Evolutionary conservation across 2,888 invertebrate species (phyloP).

Genomic region (Eupithecia subfuscata): DNA sequence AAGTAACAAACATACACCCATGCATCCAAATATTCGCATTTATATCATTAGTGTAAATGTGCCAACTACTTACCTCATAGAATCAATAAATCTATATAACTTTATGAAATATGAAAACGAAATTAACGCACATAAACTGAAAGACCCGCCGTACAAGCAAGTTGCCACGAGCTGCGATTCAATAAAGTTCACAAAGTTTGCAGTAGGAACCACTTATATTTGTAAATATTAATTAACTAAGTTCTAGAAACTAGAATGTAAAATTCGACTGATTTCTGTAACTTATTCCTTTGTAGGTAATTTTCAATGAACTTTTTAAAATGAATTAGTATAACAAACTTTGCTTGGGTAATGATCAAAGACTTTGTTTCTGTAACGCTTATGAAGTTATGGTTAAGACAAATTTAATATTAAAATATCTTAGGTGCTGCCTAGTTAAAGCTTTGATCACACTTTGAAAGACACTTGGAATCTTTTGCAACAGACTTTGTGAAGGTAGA

Average conservation of each 20-base stretch:
- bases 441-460: conserved; percentile 23
- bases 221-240: background rate
- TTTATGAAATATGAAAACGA: background rate
- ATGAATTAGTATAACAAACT: conserved; percentile 7
- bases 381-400: conserved; percentile 1
- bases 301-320: background rate
- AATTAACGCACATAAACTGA: background rate
- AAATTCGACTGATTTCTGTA: conserved; percentile 15
- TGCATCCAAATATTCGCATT: no score
- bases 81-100: background rate
- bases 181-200: conserved; percentile 3
- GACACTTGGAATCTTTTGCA: conserved; percentile 22
- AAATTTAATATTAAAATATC: conserved; percentile 5
- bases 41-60: no score
- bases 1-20: no score
- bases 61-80: background rate
- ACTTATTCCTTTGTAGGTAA: conserved; percentile 5
- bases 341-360: conserved; percentile 1
- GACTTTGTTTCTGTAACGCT: conserved; percentile 5
- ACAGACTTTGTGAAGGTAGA: conserved; percentile 28
- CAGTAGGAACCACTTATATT: conserved; percentile 9
- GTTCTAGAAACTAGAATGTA: conserved; percentile 8
- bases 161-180: background rate
- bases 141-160: background rate
- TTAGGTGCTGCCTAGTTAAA: background rate